These are phyloP conservation scores for Zoanthus sansibaricus DNA, from an alignment of 92 coral and sea anemone species.

Conservation along the genomic window DNA sequence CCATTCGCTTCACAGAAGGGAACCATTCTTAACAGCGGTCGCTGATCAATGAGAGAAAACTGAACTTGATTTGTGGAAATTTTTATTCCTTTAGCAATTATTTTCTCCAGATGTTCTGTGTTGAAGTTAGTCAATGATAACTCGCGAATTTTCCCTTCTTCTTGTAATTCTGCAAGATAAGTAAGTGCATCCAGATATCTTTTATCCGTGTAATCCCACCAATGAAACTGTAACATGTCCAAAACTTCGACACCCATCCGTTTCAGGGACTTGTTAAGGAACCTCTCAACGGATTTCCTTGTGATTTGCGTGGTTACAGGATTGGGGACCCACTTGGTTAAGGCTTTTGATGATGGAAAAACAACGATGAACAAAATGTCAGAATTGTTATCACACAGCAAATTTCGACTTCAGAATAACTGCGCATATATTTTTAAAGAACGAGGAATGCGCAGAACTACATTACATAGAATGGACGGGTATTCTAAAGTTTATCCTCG, in stretches of 20 bases:
- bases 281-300: conserved; percentile 62
- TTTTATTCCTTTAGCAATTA: conserved; percentile 63
- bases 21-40: conserved; percentile 80
- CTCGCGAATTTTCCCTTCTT: conserved; percentile 74
- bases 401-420: no score
- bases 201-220: conserved; percentile 91
- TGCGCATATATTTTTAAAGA: no score
- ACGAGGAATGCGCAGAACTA: no score
- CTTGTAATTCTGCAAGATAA: conserved; percentile 73
- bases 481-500: no score
- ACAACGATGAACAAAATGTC: neutral
- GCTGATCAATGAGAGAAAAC: conserved; percentile 82
- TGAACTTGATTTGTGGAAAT: conserved; percentile 89
- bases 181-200: conserved; percentile 85
- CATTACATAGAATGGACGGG: no score
- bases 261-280: conserved; percentile 72
- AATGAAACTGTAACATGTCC: conserved; percentile 90
- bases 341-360: conserved; percentile 53
- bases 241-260: conserved; percentile 85
- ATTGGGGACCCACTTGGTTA: conserved; percentile 91
- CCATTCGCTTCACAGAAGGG: conserved; percentile 74
- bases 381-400: neutral
- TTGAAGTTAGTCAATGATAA: conserved; percentile 82
- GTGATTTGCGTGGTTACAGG: conserved; percentile 67
- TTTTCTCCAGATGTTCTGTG: conserved; percentile 73